Conservation (phyloP, 2,888 invertebrate genomes). For the Tyria jacobaeae region DNA sequence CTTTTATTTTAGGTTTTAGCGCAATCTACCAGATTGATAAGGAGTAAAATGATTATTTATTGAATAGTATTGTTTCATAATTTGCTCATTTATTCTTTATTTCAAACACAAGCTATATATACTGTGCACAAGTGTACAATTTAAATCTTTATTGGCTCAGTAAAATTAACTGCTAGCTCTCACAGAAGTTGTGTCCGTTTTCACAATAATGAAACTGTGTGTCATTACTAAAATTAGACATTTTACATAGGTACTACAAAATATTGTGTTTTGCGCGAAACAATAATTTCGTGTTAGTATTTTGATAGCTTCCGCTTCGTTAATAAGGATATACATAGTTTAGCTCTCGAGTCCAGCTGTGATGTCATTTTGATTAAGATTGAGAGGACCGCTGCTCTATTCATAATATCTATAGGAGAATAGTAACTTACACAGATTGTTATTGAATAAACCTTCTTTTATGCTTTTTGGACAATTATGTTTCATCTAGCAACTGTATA, state of each 20-base stretch:
- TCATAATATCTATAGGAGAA: background rate
- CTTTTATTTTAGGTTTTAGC: too few relatives aligned
- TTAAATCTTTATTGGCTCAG: too few relatives aligned
- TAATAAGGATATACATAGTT: slow-evolving; percentile 10
- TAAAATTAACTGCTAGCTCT: too few relatives aligned
- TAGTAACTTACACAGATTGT: slow-evolving; percentile 1
- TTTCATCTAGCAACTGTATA: background rate
- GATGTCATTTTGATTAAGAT: slow-evolving; percentile 1
- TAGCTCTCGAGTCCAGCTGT: background rate
- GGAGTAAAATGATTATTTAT: too few relatives aligned
- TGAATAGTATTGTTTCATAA: too few relatives aligned
- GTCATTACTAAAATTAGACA: background rate
- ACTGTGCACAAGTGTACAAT: too few relatives aligned
- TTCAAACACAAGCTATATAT: too few relatives aligned
- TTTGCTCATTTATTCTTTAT: too few relatives aligned
- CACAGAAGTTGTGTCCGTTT: background rate
- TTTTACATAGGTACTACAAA: background rate
- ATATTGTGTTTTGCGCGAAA: background rate
- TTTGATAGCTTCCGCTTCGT: background rate
- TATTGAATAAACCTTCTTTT: background rate
- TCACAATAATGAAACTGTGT: background rate
- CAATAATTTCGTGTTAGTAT: background rate
- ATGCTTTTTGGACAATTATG: too few relatives aligned
- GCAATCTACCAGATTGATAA: too few relatives aligned
- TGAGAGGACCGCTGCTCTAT: background rate